phyloP scores from a whole-genome alignment of 2,888 invertebrate species.

The Autographa pulchrina region DNA sequence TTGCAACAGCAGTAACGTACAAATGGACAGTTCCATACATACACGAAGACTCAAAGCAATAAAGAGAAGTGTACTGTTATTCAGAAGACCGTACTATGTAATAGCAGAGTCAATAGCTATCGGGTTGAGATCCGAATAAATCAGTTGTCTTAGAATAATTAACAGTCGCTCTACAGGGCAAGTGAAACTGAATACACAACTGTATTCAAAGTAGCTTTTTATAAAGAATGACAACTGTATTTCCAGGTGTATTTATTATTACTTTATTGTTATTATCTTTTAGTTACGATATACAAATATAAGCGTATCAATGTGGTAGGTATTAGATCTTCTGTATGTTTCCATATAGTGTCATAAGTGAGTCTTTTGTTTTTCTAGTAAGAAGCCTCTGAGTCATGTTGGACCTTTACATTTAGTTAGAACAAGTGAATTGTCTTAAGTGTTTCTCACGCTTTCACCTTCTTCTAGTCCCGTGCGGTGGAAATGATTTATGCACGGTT shows the following conservation, averaged over 20 bases:
- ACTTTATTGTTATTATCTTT: background rate
- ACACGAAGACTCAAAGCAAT: background rate
- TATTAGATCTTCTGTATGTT: slow-evolving; percentile 17
- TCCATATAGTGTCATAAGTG: slow-evolving; percentile 28
- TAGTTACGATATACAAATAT: background rate
- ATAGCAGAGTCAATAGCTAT: background rate
- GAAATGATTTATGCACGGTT: slow-evolving; percentile 37
- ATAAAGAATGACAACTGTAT: background rate
- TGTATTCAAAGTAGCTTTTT: background rate
- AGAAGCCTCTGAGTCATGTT: slow-evolving; percentile 54
- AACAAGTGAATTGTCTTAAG: slow-evolving; percentile 45
- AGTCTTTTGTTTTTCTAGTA: slow-evolving; percentile 59
- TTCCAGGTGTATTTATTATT: background rate
- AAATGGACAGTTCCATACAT: background rate
- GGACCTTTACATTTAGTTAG: slow-evolving; percentile 53
- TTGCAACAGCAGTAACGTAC: slow-evolving; percentile 21
- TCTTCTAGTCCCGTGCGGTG: slow-evolving; percentile 24
- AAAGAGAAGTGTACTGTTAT: slow-evolving; percentile 4
- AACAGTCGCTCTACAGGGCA: background rate
- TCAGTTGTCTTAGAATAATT: background rate
- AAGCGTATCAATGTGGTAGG: background rate
- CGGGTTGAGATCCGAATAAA: background rate
- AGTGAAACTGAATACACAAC: background rate
- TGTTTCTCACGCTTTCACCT: slow-evolving; percentile 59
- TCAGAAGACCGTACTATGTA: background rate